Conservation (phyloP, 2,888 invertebrate species). For the Pyrochroa serraticornis region DNA sequence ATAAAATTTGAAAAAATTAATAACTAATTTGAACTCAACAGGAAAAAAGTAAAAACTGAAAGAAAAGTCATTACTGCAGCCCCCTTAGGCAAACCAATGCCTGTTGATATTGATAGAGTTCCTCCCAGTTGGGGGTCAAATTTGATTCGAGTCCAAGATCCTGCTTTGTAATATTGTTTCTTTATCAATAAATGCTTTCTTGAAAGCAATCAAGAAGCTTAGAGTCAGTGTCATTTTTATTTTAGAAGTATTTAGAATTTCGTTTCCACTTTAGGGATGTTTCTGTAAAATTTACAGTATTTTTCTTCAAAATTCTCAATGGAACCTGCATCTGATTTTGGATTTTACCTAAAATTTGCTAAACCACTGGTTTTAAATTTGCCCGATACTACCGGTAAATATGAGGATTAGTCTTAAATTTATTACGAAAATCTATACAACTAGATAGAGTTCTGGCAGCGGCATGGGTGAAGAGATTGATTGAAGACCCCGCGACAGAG, state of each 20-base stretch:
- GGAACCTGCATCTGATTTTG: conserved; percentile 44
- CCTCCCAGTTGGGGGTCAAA: conserved; percentile 9
- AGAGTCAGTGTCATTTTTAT: too few species aligned
- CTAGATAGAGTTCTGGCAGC: conserved; percentile 57
- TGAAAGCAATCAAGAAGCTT: too few species aligned
- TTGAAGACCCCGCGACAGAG: conserved; percentile 42
- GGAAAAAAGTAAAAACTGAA: too few species aligned
- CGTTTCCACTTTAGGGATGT: not conserved
- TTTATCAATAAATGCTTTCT: too few species aligned
- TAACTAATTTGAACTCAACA: too few species aligned
- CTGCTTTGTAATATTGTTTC: too few species aligned
- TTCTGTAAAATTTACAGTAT: conserved; percentile 1
- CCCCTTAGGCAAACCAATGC: too few species aligned
- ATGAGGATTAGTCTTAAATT: not conserved
- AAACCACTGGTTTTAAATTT: conserved; percentile 57
- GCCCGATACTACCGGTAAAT: conserved; percentile 53
- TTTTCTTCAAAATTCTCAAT: conserved; percentile 17
- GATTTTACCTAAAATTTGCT: conserved; percentile 56
- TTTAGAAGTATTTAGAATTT: too few species aligned
- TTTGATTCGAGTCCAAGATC: too few species aligned
- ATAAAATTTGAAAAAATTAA: not conserved
- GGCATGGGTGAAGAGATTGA: conserved; percentile 57
- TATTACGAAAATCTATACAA: conserved; percentile 11
- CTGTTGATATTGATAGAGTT: conserved; percentile 1
- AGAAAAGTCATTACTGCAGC: too few species aligned